Conservation (phyloP, 1,140 invertebrate genomes). For the Nebria ingens region DNA sequence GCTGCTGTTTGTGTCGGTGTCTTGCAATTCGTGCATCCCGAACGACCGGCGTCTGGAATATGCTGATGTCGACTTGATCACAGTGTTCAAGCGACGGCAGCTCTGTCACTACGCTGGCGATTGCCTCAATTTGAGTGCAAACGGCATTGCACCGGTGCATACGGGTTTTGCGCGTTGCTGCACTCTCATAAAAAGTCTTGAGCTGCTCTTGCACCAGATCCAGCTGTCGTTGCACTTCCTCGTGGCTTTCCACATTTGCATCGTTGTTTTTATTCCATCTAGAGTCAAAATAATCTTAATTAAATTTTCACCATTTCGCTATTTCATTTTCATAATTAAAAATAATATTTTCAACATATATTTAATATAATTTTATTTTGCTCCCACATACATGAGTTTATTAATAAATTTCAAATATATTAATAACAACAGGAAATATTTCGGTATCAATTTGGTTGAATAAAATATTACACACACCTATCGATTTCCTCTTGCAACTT, state of each 20-base stretch:
- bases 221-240: background rate
- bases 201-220: background rate
- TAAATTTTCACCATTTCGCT: background rate
- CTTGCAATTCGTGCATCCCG: background rate
- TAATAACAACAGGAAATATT: no score
- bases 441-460: no score
- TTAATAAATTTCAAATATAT: no score
- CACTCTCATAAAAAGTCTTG: slow-evolving; percentile 1
- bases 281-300: background rate
- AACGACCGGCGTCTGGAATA: slow-evolving; percentile 1
- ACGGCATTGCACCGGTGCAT: background rate
- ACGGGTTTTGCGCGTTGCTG: background rate
- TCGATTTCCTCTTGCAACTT: background rate
- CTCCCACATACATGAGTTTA: no score
- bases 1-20: background rate
- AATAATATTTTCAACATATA: background rate
- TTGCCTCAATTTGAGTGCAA: slow-evolving; percentile 5
- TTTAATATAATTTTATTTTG: no score
- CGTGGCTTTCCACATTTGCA: background rate
- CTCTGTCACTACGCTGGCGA: background rate
- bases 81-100: background rate
- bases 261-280: slow-evolving; percentile 4
- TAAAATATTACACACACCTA: no score
- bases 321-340: no score
- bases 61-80: background rate